phyloP scores from a whole-genome alignment of 2,888 invertebrate genomes.

The Scaptomyza cyrtandrae region DNA sequence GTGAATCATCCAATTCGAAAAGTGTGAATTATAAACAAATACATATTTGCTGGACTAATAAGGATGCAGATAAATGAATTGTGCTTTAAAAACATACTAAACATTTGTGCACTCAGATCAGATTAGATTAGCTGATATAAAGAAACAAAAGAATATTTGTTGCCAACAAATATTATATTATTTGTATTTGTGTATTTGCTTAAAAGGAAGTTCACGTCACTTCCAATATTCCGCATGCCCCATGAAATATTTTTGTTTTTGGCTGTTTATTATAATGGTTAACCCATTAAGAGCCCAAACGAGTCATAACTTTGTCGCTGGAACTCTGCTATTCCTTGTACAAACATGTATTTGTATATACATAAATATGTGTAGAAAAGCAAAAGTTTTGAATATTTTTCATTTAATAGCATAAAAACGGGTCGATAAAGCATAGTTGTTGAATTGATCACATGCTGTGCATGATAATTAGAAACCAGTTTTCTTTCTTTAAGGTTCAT shows the following conservation, averaged over 20 bases:
- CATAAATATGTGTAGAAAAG: conserved; percentile 26
- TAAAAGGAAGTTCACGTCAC: conserved; percentile 1
- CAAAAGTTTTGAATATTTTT: conserved; percentile 37
- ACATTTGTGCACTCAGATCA: too few relatives aligned
- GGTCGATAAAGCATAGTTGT: conserved; percentile 22
- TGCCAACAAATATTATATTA: too few relatives aligned
- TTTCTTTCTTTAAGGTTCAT: conserved; percentile 22
- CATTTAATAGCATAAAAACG: neutral
- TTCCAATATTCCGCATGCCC: conserved; percentile 1
- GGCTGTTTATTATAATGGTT: conserved; percentile 21
- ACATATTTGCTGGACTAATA: too few relatives aligned
- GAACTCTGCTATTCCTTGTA: conserved; percentile 14
- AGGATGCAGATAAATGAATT: too few relatives aligned
- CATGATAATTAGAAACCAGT: conserved; percentile 48
- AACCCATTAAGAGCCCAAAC: conserved; percentile 39
- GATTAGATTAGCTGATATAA: too few relatives aligned
- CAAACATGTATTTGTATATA: neutral
- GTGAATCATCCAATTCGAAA: conserved; percentile 18
- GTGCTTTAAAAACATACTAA: too few relatives aligned
- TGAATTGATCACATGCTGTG: conserved; percentile 24
- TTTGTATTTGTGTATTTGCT: too few relatives aligned
- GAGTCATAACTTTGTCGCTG: conserved; percentile 17
- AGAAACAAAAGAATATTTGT: too few relatives aligned
- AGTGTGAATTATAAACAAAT: too few relatives aligned
- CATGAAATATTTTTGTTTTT: conserved; percentile 12